Evolutionary conservation across 2,797 vertebrate species (phyloP).

Genomic region (Acrossocheilus fasciatus): DNA sequence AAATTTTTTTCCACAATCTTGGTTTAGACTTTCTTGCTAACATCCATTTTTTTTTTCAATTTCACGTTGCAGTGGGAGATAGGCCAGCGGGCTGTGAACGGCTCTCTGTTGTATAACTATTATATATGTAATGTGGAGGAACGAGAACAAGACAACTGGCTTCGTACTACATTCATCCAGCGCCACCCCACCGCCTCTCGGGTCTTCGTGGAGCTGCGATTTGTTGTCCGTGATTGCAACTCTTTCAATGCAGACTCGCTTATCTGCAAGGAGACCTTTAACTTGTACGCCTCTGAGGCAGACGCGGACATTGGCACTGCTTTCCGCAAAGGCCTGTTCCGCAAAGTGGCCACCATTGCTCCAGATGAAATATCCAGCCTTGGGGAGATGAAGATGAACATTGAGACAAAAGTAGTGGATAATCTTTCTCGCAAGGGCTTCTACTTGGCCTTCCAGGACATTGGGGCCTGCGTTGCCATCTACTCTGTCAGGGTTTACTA

Average conservation of each 20-base stretch:
- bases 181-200: slow-evolving; percentile 84
- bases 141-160: slow-evolving; percentile 96
- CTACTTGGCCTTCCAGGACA: slow-evolving; percentile 97
- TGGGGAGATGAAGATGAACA: slow-evolving; percentile 87
- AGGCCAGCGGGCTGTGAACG: slow-evolving; percentile 87
- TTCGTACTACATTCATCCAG: slow-evolving; percentile 97
- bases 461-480: slow-evolving; percentile 90
- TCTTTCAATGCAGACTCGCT: slow-evolving; percentile 85
- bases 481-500: slow-evolving; percentile 92
- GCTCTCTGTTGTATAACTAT: slow-evolving; percentile 91
- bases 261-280: slow-evolving; percentile 97
- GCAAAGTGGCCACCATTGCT: slow-evolving; percentile 92
- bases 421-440: slow-evolving; percentile 88
- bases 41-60: slow-evolving; percentile 56
- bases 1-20: slow-evolving; percentile 39
- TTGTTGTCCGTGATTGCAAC: slow-evolving; percentile 95
- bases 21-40: slow-evolving; percentile 52
- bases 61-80: slow-evolving; percentile 89
- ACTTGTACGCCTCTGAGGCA: slow-evolving; percentile 89
- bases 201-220: slow-evolving; percentile 92
- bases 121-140: slow-evolving; percentile 91
- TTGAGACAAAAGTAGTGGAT: slow-evolving; percentile 87
- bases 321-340: slow-evolving; percentile 92
- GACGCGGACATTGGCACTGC: slow-evolving; percentile 94
- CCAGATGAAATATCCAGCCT: slow-evolving; percentile 90